Evolutionary conservation across 2,888 invertebrate genomes (phyloP), one percentile per base, ranked within the genome.

Genomic region (Yponomeuta plumbellus): DNA sequence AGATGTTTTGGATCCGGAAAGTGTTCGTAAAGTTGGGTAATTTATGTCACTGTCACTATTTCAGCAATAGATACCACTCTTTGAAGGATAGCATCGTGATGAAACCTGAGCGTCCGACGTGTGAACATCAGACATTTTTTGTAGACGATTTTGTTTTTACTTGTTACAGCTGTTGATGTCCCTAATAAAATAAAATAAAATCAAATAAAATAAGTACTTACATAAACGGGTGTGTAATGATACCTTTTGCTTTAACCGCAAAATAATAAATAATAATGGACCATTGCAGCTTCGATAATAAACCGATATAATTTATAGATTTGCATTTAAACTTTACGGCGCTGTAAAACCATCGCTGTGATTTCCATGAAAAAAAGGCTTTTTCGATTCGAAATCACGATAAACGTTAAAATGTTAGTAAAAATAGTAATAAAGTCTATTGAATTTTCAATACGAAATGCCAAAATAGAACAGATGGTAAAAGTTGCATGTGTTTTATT

Each of bases 231-330:
- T 17, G 44, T 44, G 44, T 44, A 44, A 44, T 52, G 17, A 52
- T 17, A 17, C 2, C 17, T 52, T 17, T 52, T 3, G 44, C 44
- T 52, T 52, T 52, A 52, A 52, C 17, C 44, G 44, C 44, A 17
- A 17, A 3, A 52, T 52, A 52, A 39, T 8, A 8, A 39, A 39
- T 39, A n/a, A 52, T 52, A 52, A 52, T 17, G 44, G 34, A 17
- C 17, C 44, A 52, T 52, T 17, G 44, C 44, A 13, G 17, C 44
- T 4, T 52, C 44, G 44, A 52, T 52, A 52, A 52, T 52, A 52
- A 52, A 52, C 44, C 17, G 44, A 52, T 52, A 52, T 52, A 52
- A 52, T 52, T 52, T 52, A 52, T 52, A 52, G 44, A 52, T 52
- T 52, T 52, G 44, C 44, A 52, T 52, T 52, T 13, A 52, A 52